A percentile compares a stretch with the other conserved stretches of the same genome.
Evolutionary conservation across 2,113 vertebrate species (phyloP).

Genomic region (Chauna torquata): DNA sequence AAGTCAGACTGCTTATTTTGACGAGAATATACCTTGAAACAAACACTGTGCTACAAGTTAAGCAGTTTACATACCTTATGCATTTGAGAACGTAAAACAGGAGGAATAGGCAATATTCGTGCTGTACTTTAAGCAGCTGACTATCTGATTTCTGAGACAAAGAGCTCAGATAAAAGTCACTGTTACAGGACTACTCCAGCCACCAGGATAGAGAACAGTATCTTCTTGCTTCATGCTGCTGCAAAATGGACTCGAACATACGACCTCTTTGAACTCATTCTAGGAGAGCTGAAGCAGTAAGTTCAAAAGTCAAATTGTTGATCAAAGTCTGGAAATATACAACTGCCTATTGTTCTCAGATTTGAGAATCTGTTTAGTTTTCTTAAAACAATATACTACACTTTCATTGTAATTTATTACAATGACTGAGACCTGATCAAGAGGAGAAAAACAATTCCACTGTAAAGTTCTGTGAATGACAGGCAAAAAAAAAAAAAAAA

Average conservation of each 20-base stretch:
- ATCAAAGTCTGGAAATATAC: background rate
- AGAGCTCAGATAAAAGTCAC: background rate
- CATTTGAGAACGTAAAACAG: fast-evolving
- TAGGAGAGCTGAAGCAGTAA: background rate
- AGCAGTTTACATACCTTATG: background rate
- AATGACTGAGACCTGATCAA: background rate
- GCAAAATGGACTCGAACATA: background rate
- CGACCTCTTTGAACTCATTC: background rate
- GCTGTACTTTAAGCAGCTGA: background rate
- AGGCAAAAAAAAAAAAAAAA: background rate
- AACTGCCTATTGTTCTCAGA: background rate
- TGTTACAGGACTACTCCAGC: background rate
- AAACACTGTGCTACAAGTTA: background rate
- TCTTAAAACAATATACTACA: background rate
- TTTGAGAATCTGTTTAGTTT: background rate
- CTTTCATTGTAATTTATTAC: background rate
- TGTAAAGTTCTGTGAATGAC: background rate
- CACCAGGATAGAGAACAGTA: fast-evolving
- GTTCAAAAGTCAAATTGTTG: background rate
- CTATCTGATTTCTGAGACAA: background rate
- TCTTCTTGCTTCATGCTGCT: fast-evolving
- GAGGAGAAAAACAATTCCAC: background rate
- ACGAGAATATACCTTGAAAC: background rate
- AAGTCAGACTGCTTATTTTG: background rate
- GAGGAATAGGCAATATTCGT: fast-evolving